Base-by-base conservation (phyloP, 2,113 vertebrate genomes). In the Picathartes gymnocephalus region DNA sequence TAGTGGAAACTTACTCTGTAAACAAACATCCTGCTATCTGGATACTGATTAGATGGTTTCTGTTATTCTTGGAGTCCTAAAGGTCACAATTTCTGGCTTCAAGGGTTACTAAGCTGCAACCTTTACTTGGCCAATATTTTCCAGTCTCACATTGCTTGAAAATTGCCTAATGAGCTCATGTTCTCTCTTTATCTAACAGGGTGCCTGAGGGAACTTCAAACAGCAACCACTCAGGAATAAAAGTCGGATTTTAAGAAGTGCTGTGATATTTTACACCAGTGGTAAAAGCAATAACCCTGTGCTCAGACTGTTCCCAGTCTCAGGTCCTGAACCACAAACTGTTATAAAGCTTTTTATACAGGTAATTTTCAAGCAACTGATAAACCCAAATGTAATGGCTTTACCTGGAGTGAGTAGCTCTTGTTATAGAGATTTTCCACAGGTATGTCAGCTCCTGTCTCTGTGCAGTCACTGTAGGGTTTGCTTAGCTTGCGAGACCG, bases 391-490 rank as follows among this genome's bases (percentile, higher is more conserved):
- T 7, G 58, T 14, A 47, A 42, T 6, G 39, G 72, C 50, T 53
- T 40, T 97, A 98, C 98, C 98, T 98, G 98, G 33, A 98, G 96
- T 4, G 98, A 98, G 64, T 98, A 98, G 83, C 95, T 96, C 30
- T 98, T 97, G 11, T 98, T 97, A 40, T 98, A 98, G 95, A 98
- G 97, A 25, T 98, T 98, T 21, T 92, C 64, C 31, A 98, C 81
- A 0, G 97, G 97, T 39, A 98, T 97, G 3, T 98, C 98, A 4
- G 61, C 94, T 14, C 98, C 98, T 0, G 98, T 97, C 91, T 98
- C 96, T 0, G 97, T 98, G 82, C 98, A 98, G 73, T 98, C 97
- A 51, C 98, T 98, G 96, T 98, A 98, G 10, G 98, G 98, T 12
- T 97, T 94, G 30, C 98, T 97, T 80, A 98, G 97, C 95, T 98